phyloP scores from a whole-genome alignment of 2,797 vertebrate species.

The Smutsia temminckii region DNA sequence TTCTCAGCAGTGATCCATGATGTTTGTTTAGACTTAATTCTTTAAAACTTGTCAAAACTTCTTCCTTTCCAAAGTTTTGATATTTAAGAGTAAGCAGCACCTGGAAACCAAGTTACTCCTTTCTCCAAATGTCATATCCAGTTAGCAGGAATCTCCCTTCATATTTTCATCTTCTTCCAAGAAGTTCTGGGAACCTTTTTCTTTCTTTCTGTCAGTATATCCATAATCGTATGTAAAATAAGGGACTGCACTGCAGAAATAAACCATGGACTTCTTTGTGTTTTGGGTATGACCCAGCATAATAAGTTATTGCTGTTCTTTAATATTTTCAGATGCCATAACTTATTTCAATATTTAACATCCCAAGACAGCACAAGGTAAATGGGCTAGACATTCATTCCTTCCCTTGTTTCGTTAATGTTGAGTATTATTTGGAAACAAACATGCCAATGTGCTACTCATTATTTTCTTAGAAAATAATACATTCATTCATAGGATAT shows the following conservation, averaged over 20 bases:
- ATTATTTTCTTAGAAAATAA: background rate
- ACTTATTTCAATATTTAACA: background rate
- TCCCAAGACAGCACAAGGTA: background rate
- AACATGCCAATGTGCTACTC: background rate
- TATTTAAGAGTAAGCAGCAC: background rate
- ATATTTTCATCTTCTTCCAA: background rate
- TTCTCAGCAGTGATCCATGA: background rate
- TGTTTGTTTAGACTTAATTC: background rate
- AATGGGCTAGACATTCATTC: background rate
- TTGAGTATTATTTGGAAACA: background rate
- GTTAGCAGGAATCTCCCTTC: background rate
- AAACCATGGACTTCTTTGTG: background rate
- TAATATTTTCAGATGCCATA: background rate
- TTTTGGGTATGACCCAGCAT: background rate
- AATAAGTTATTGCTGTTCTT: background rate
- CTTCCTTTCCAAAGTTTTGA: background rate
- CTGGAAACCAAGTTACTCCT: background rate
- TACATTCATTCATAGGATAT: background rate
- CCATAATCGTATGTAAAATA: background rate
- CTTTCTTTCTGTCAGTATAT: background rate
- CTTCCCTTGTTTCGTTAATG: background rate
- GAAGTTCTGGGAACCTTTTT: background rate
- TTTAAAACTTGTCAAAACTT: background rate
- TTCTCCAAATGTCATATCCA: background rate
- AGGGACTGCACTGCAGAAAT: background rate